Evolutionary conservation across 2,888 invertebrate genomes (phyloP).

Genomic region (Papilio protenor): DNA sequence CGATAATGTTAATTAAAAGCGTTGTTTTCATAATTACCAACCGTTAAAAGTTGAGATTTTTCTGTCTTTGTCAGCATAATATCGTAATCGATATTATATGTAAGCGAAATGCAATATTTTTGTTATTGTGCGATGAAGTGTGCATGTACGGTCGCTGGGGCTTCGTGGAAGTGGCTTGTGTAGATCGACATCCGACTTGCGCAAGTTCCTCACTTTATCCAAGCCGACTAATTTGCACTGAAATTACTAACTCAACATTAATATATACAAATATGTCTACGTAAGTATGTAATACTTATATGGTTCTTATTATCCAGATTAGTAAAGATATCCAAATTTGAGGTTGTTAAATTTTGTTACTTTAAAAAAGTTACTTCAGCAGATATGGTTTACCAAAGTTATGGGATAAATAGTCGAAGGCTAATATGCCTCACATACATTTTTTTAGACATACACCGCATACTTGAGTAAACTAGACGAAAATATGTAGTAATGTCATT

Average conservation of each 20-base stretch:
- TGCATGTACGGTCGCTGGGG: conserved; percentile 44
- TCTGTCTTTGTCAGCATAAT: not conserved
- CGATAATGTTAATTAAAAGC: not conserved
- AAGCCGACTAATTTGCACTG: not conserved
- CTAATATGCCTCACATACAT: too few species aligned
- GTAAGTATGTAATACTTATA: too few species aligned
- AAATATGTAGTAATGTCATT: too few species aligned
- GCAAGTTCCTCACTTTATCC: conserved; percentile 55
- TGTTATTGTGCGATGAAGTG: conserved; percentile 35
- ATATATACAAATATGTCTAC: not conserved
- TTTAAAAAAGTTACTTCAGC: too few species aligned
- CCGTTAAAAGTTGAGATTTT: not conserved
- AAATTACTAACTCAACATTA: not conserved
- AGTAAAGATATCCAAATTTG: too few species aligned
- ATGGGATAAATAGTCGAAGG: too few species aligned
- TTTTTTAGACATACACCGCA: too few species aligned
- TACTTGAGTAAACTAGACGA: too few species aligned
- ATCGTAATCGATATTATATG: not conserved
- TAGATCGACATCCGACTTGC: conserved; percentile 67
- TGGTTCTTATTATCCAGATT: too few species aligned
- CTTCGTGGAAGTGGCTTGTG: conserved; percentile 72
- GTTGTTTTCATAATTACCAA: not conserved
- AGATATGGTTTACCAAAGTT: too few species aligned
- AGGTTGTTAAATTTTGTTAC: too few species aligned
- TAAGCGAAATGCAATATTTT: conserved; percentile 22